phyloP scores from a whole-genome alignment of 2,888 invertebrate species.

The Diadegma fenestrale region DNA sequence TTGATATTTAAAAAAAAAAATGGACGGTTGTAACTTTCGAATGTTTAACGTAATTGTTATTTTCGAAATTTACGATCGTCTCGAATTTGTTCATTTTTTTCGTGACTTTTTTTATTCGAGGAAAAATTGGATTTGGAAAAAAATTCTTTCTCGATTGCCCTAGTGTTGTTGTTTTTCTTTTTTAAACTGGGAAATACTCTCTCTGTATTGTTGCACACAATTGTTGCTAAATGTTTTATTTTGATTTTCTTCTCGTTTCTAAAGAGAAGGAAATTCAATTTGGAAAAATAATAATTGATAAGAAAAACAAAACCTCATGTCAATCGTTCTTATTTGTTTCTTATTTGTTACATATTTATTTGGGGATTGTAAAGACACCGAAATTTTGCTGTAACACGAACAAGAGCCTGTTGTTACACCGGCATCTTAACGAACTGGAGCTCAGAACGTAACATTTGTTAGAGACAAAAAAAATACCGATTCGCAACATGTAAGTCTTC shows the following conservation, averaged over 20 bases:
- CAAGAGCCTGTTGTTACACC: slow-evolving; percentile 85
- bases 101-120: not conserved
- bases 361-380: slow-evolving; percentile 84
- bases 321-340: slow-evolving; percentile 73
- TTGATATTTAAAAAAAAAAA: not conserved
- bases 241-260: not conserved
- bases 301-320: slow-evolving; percentile 1
- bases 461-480: slow-evolving; percentile 76
- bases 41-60: not conserved
- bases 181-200: slow-evolving; percentile 70
- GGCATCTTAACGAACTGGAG: slow-evolving; percentile 85
- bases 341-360: slow-evolving; percentile 85
- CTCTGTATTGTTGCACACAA: slow-evolving; percentile 55
- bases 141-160: slow-evolving; percentile 7
- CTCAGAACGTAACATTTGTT: slow-evolving; percentile 84
- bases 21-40: not conserved
- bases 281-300: slow-evolving; percentile 37
- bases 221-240: slow-evolving; percentile 49
- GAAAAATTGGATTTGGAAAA: not conserved
- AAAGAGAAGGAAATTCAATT: not conserved
- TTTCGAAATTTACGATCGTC: not conserved
- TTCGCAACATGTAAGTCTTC: slow-evolving; percentile 84
- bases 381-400: slow-evolving; percentile 85
- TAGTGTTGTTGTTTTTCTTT: slow-evolving; percentile 50
- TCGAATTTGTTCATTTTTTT: not conserved